Percentiles rank a stretch among this genome's conserved stretches.
Conservation (phyloP, 2,797 vertebrate species). For the Poecilia picta region DNA sequence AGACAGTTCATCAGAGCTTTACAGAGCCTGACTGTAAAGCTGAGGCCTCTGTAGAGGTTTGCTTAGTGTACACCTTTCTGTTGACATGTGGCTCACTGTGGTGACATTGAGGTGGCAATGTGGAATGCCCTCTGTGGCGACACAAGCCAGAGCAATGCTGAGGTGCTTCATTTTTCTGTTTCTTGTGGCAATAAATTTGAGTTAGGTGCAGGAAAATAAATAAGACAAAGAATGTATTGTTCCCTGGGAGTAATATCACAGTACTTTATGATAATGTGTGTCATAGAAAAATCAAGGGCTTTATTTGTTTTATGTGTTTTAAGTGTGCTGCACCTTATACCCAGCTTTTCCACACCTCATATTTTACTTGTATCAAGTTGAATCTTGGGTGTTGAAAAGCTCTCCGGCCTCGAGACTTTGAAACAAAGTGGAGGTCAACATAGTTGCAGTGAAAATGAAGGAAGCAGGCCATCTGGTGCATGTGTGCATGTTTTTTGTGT, state of each 20-base stretch:
- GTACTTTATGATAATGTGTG: not conserved
- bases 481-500: conserved; percentile 14
- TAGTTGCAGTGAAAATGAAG: conserved; percentile 58
- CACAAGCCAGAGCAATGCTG: not conserved
- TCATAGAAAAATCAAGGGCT: not conserved
- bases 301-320: not conserved
- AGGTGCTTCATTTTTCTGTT: not conserved
- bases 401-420: conserved; percentile 53
- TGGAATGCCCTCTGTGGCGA: not conserved
- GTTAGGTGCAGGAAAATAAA: conserved; percentile 10
- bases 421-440: conserved; percentile 51
- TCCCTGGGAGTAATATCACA: conserved; percentile 19
- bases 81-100: not conserved
- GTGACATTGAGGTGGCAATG: not conserved
- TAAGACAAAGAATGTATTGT: conserved; percentile 15
- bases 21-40: not conserved
- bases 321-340: not conserved
- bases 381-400: conserved; percentile 37
- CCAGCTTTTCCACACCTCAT: conserved; percentile 28
- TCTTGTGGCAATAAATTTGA: not conserved
- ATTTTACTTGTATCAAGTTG: conserved; percentile 29
- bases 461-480: conserved; percentile 52
- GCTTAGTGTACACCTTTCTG: not conserved
- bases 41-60: not conserved
- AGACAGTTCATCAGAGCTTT: not conserved